phyloP scores from a whole-genome alignment of 1,140 invertebrate species.

The Apolygus lucorum region DNA sequence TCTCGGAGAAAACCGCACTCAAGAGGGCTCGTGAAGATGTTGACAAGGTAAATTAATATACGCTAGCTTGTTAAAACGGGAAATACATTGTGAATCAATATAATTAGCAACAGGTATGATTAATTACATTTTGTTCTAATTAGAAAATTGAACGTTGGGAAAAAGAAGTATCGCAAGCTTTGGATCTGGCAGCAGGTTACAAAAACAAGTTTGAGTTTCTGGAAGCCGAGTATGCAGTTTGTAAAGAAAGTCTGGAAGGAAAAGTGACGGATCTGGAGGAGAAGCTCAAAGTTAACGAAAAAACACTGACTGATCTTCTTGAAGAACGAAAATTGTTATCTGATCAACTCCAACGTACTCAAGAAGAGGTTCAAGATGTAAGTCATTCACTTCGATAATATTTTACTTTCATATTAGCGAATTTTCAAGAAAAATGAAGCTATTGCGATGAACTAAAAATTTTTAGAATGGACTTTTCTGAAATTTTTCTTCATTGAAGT shows the following conservation, averaged over 20 bases:
- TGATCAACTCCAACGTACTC: constrained; percentile 42
- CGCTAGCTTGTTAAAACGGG: no score
- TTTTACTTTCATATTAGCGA: no score
- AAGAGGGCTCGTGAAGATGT: constrained; percentile 30
- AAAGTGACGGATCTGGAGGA: constrained; percentile 31
- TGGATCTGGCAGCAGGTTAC: constrained; percentile 54
- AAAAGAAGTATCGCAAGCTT: constrained; percentile 53
- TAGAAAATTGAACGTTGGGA: constrained; percentile 54
- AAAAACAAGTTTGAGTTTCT: constrained; percentile 53
- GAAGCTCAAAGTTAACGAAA: constrained; percentile 28
- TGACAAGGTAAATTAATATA: constrained; percentile 29
- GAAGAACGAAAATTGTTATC: constrained; percentile 34
- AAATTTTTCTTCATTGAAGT: no score
- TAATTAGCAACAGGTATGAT: no score
- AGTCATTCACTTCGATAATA: constrained; percentile 31
- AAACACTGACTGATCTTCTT: constrained; percentile 35
- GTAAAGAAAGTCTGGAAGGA: constrained; percentile 27
- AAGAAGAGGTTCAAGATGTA: constrained; percentile 45
- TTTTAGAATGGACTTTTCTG: no score
- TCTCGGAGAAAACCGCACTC: constrained; percentile 32
- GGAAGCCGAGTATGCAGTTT: constrained; percentile 29
- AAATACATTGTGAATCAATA: no score
- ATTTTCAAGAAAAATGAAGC: no score
- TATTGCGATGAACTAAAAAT: no score
- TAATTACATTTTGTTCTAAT: no score